Conservation (phyloP, 2,113 vertebrate genomes). For the Pampusana beccarii region DNA sequence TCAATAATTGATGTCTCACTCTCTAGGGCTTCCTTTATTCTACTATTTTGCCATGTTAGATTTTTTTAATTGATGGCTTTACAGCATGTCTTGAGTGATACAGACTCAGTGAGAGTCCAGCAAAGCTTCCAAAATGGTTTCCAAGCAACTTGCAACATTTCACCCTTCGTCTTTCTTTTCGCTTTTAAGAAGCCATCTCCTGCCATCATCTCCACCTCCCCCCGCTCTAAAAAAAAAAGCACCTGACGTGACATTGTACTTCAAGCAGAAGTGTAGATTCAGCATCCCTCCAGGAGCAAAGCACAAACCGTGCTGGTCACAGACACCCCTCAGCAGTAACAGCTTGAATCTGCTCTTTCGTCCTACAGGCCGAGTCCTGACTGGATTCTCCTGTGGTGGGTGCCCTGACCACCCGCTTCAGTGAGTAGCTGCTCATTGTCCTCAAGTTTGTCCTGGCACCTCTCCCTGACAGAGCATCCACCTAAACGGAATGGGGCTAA, state of each 20-base stretch:
- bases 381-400: fast-evolving
- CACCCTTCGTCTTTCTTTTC: neutral
- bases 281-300: neutral
- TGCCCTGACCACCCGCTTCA: neutral
- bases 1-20: neutral
- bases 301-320: neutral
- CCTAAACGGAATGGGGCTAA: neutral
- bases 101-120: neutral
- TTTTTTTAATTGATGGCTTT: neutral
- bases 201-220: fast-evolving
- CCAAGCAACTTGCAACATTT: neutral
- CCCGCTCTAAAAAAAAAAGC: too few relatives aligned
- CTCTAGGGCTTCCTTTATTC: neutral
- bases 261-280: neutral
- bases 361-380: neutral
- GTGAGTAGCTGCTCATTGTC: neutral
- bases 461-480: neutral
- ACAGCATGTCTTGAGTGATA: neutral
- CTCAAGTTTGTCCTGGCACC: neutral
- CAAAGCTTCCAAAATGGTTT: neutral
- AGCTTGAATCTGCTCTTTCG: neutral
- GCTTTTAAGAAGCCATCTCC: neutral
- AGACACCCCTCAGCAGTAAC: fast-evolving
- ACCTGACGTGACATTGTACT: neutral
- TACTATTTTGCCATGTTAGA: neutral